Evolutionary conservation across 2,113 vertebrate genomes (phyloP).

Genomic region (Furnarius figulus): DNA sequence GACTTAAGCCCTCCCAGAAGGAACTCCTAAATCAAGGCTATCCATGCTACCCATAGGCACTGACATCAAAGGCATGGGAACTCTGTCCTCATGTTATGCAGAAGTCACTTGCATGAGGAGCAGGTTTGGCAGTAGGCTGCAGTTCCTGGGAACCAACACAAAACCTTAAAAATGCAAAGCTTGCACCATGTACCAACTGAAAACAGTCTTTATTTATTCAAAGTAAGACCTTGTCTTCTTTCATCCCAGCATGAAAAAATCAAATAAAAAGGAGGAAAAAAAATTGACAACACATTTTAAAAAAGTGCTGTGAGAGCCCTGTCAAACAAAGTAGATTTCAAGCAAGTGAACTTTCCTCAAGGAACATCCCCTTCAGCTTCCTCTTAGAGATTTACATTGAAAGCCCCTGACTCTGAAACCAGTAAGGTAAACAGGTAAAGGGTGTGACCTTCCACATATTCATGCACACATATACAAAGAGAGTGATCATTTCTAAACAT

Average conservation of each 20-base stretch:
- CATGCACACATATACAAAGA: background rate
- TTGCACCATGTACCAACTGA: background rate
- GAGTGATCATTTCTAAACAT: background rate
- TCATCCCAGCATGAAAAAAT: background rate
- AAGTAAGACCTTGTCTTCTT: background rate
- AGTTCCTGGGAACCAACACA: background rate
- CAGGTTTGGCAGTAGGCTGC: background rate
- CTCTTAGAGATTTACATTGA: background rate
- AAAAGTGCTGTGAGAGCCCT: background rate
- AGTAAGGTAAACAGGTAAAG: too few relatives aligned
- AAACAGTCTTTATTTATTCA: background rate
- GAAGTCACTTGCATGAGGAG: background rate
- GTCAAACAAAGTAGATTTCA: background rate
- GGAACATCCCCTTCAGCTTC: background rate
- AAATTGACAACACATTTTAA: background rate
- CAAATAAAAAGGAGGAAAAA: background rate
- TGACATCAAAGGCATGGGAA: background rate
- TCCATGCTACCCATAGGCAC: background rate
- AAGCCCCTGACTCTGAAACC: background rate
- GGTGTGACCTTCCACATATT: fast-evolving
- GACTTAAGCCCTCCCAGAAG: background rate
- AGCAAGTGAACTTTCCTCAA: background rate
- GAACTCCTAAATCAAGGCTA: background rate
- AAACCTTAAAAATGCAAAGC: background rate
- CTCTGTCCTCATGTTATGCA: background rate